Base-by-base conservation (phyloP, 2,888 invertebrate genomes). In the Miltochrista miniata region DNA sequence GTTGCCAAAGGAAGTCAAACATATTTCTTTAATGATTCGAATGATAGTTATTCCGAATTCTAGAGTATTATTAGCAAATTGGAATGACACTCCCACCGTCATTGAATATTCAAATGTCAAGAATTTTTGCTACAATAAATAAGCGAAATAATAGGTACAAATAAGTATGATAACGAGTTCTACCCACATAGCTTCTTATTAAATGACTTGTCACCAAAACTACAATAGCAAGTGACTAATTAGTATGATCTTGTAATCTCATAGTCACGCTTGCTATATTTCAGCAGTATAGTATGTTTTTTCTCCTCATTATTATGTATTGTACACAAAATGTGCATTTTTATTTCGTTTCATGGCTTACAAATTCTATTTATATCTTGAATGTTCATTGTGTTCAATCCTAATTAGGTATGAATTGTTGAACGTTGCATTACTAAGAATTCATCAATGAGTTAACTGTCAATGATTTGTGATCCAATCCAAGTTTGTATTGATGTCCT, bases 211-310 rank as follows among this genome's bases (percentile, higher is more conserved):
- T 54, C 48, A 55, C 45, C 45, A 45, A 45, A 57, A 57, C 56
- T 59, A 63, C 62, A 49, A 46, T 60, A 60, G 18, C 52, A 34
- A 40, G 31, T 36, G 9, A 5, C 35, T 10, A 40, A 44, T 24
- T 24, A 24, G 47, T 44, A 67, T 73, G 68, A 70, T 64, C 48
- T 63, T 59, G 63, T 76, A 76, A 79, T 79, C 71, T 67, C 45
- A 39, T 39, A 68, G 72, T 75, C 80, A 79, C 78, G 78, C 62
- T 64, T 62, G 63, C 69, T 61, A 78, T 79, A 72, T 74, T 76
- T 78, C 77, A 79, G 70, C 48, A 54, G 51, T 60, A 54, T 58
- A 54, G 44, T 11, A 51, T 31, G 39, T 65, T 65, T 68, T 71
- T 68, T 68, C 54, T 44, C 11, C 44, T 54, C 52, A 36, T 36